Conservation (phyloP, 2,113 vertebrate genomes). For the Symphodus melops region DNA sequence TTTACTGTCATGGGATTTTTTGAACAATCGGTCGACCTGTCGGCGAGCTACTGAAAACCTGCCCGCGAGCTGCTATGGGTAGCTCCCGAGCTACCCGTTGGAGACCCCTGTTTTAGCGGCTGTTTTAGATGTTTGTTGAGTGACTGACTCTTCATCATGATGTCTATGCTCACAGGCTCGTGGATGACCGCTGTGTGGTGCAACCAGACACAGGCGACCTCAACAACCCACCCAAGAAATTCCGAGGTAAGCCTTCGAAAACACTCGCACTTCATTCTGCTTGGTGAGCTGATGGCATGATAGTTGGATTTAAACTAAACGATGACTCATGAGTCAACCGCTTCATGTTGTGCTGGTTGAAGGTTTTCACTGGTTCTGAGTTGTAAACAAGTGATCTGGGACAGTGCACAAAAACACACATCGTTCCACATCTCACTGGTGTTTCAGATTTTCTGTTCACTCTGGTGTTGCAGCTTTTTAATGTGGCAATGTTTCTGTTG, state of each 20-base stretch:
- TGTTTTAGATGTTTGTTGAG: not conserved
- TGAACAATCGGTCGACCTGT: too few species aligned
- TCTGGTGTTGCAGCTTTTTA: not conserved
- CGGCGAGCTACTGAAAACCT: too few species aligned
- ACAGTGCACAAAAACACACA: too few species aligned
- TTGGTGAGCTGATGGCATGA: not conserved
- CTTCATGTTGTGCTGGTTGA: not conserved
- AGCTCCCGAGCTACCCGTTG: too few species aligned
- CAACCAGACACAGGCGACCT: slow-evolving; percentile 98
- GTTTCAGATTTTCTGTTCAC: not conserved
- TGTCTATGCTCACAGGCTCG: slow-evolving; percentile 86
- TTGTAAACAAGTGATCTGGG: too few species aligned
- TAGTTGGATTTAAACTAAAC: not conserved
- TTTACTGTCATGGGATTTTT: too few species aligned
- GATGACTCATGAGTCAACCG: too few species aligned
- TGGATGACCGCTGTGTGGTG: slow-evolving; percentile 97
- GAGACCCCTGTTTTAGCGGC: too few species aligned
- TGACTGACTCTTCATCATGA: slow-evolving; percentile 2
- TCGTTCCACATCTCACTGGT: not conserved
- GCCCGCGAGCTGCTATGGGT: too few species aligned
- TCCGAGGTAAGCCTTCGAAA: slow-evolving; percentile 88
- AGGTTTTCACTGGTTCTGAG: not conserved
- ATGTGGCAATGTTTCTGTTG: not conserved
- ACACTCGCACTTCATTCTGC: not conserved
- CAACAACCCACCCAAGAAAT: slow-evolving; percentile 98